Evolutionary conservation across 2,888 invertebrate genomes (phyloP), one percentile per base, ranked within the genome.

Genomic region (Bimastos eiseni): DNA sequence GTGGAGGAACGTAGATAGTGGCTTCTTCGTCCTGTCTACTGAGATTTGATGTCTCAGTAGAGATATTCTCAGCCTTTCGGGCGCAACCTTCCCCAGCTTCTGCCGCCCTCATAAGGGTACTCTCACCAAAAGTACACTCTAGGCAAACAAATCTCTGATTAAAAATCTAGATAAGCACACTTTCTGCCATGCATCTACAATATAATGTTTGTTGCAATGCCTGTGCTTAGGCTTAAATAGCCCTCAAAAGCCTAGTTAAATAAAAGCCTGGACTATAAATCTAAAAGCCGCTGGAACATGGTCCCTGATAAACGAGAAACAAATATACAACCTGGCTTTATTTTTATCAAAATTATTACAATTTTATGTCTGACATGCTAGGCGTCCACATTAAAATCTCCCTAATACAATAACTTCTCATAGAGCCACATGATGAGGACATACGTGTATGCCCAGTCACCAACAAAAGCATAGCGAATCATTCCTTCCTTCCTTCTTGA

Each of bases 41-140:
- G 21, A 19, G 15, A 15, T 86, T 86, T 17, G 86, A 36, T 36
- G 55, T 84, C 37, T 91, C 90, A 6, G 13, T 49, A 17, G 90
- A 30, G 44, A 49, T 70, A 4, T 37, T 38, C 49, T 55, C 89
- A 44, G 44, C 83, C 8, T 49, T 83, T 19, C 24, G 70, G 83
- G 44, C 55, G 24, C 24, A n/a, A 36, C 36, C 88, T 41, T 55
- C 86, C 11, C 34, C 92, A 33, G 37, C 89, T 44, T 92, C 92
- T 30, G 90, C 91, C 33, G 92, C 92, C 36, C 90, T 83, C 90
- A 93, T 89, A 91, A 93, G 83, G 24, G 92, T 91, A 90, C 92
- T 93, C 83, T 93, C 92, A 34, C 92, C 92, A 21, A 91, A 84
- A 86, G 86, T 36, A 86, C 34, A 33, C 5, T 36, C 86, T 86